Evolutionary conservation across 92 coral and sea anemone species (phyloP).

Genomic region (Chrysogorgia sp.): DNA sequence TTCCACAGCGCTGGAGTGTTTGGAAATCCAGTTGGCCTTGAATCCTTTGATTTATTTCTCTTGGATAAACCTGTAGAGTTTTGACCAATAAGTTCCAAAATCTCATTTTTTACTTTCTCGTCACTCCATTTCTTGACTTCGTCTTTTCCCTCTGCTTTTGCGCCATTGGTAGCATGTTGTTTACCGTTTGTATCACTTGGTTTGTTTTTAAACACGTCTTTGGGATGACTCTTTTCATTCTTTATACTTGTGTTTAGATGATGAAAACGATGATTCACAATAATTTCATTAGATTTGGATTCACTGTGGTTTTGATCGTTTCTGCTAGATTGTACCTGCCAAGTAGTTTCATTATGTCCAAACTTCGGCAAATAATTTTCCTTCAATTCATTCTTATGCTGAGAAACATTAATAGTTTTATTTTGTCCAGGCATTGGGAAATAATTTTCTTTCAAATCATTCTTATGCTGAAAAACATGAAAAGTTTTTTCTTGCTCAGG

Average conservation of each 20-base stretch:
- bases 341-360: neutral
- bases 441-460: too few species aligned
- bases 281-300: conserved; percentile 5
- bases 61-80: neutral
- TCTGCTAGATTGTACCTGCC: neutral
- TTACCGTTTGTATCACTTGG: neutral
- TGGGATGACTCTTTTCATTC: neutral
- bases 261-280: neutral
- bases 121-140: conserved; percentile 7
- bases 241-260: neutral
- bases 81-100: conserved; percentile 34
- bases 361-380: neutral
- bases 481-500: neutral
- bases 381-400: neutral
- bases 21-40: neutral
- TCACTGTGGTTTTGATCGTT: neutral
- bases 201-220: neutral
- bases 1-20: neutral
- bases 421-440: neutral
- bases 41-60: neutral
- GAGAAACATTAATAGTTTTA: neutral
- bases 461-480: neutral
- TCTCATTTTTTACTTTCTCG: conserved; percentile 41
- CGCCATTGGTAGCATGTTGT: neutral
- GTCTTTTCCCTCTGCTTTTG: neutral